Percentiles rank a stretch among this genome's conserved stretches.
Evolutionary conservation across 2,113 vertebrate genomes (phyloP).

Genomic region (Coryphaenoides rupestris): DNA sequence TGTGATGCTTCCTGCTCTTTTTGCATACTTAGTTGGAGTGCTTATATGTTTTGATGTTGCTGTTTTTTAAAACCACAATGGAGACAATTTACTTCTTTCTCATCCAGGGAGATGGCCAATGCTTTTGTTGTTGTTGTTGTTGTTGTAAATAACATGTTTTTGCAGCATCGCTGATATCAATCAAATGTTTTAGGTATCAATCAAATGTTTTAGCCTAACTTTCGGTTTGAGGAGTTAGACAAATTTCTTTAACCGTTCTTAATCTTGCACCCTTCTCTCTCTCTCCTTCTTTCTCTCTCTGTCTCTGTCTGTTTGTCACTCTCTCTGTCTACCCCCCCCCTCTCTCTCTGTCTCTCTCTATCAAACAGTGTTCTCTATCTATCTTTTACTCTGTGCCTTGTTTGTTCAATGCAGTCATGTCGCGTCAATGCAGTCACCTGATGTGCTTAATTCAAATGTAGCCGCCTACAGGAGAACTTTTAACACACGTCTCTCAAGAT

Average conservation of each 20-base stretch:
- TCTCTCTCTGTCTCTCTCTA: constrained; percentile 24
- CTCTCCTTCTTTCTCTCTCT: constrained; percentile 22
- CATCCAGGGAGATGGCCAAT: constrained; percentile 1
- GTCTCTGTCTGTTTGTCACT: not conserved
- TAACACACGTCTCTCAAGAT: constrained; percentile 36
- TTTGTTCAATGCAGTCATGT: constrained; percentile 64
- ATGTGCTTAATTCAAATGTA: constrained; percentile 64
- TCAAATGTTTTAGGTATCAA: constrained; percentile 19
- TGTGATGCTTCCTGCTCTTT: constrained; percentile 38
- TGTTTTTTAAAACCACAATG: constrained; percentile 26
- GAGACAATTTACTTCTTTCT: constrained; percentile 28
- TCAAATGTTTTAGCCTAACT: constrained; percentile 36
- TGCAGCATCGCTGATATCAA: constrained; percentile 16
- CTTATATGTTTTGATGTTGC: constrained; percentile 30
- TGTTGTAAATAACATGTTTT: constrained; percentile 13
- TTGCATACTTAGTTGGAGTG: constrained; percentile 19
- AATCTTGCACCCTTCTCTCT: not conserved
- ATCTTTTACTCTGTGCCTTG: constrained; percentile 67
- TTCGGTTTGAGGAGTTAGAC: not conserved
- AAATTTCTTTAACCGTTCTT: not conserved
- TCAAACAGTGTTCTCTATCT: constrained; percentile 36
- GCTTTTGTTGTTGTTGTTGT: not conserved
- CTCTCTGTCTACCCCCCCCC: constrained; percentile 11
- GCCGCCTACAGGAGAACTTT: constrained; percentile 43
- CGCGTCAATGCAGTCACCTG: constrained; percentile 64